phyloP scores from a whole-genome alignment of 2,888 invertebrate species.

The Branchipolynoe longqiensis region DNA sequence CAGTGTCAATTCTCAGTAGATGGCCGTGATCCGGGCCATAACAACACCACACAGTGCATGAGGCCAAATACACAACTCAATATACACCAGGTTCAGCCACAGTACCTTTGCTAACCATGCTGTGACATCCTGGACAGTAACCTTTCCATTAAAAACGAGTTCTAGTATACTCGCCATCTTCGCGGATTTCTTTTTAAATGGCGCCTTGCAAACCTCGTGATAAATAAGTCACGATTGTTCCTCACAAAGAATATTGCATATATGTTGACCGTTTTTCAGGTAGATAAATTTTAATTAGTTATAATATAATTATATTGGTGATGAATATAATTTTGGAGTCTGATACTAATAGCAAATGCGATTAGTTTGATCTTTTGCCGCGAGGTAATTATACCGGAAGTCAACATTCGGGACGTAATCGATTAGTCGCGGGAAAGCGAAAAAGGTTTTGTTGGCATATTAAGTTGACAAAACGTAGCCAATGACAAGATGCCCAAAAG shows the following conservation, averaged over 20 bases:
- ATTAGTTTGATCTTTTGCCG: neutral
- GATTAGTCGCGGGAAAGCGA: slow-evolving; percentile 43
- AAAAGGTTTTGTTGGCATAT: neutral
- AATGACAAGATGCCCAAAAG: slow-evolving; percentile 74
- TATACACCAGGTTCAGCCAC: neutral
- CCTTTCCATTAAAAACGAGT: slow-evolving; percentile 31
- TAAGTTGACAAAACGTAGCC: neutral
- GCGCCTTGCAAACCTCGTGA: slow-evolving; percentile 4
- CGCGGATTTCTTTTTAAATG: slow-evolving; percentile 14
- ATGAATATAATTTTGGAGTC: no score
- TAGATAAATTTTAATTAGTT: no score
- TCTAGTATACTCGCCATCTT: slow-evolving; percentile 46
- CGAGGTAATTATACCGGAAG: slow-evolving; percentile 27
- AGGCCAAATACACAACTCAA: neutral
- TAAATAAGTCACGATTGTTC: no score
- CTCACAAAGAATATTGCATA: no score
- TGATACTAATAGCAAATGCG: neutral
- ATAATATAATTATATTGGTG: no score
- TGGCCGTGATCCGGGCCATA: no score
- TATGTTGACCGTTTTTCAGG: no score
- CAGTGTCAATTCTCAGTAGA: no score
- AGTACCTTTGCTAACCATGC: slow-evolving; percentile 33
- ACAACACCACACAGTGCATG: neutral
- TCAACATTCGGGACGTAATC: neutral
- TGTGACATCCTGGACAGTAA: neutral